Base-by-base conservation (phyloP, 1,140 invertebrate species). In the Diplogasteroides magnus region DNA sequence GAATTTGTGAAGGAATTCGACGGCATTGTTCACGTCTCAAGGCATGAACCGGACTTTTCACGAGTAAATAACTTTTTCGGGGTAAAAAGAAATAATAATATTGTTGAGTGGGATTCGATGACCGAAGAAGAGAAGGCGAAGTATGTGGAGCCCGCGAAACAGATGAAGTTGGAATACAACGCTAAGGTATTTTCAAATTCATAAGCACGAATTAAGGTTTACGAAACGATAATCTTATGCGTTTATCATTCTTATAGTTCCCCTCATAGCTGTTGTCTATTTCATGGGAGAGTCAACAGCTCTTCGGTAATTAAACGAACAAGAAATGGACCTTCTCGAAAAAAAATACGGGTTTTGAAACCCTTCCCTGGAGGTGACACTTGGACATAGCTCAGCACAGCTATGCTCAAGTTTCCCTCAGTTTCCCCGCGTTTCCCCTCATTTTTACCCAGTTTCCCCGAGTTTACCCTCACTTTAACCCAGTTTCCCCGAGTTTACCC, bases 251-350 rank as follows among this genome's bases (percentile, higher is more conserved):
- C 64, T 66, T 11, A 19, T 11, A n/a, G n/a, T n/a, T n/a, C n/a
- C n/a, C n/a, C n/a, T n/a, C 56, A 6, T 15, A n/a, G 64, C 27
- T n/a, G n/a, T n/a, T n/a, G n/a, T n/a, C n/a, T n/a, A n/a, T n/a
- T n/a, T n/a, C n/a, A n/a, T n/a, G n/a, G n/a, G 56, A 66, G 64
- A 64, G 58, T 19, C 6, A 66, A 59, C 14, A 66, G 37, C 11
- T 65, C 32, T 6, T n/a, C n/a, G n/a, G n/a, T n/a, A n/a, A n/a
- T n/a, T n/a, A n/a, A n/a, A n/a, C n/a, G n/a, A n/a, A n/a, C n/a
- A n/a, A n/a, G n/a, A n/a, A n/a, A n/a, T n/a, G n/a, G n/a, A n/a
- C n/a, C n/a, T n/a, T n/a, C n/a, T 64, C 27, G 64, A 26, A 15
- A 59, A 63, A 11, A 27, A 15, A 14, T 19, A 19, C n/a, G 37